Conservation (phyloP, 2,113 vertebrate species). For the Panurus biarmicus region DNA sequence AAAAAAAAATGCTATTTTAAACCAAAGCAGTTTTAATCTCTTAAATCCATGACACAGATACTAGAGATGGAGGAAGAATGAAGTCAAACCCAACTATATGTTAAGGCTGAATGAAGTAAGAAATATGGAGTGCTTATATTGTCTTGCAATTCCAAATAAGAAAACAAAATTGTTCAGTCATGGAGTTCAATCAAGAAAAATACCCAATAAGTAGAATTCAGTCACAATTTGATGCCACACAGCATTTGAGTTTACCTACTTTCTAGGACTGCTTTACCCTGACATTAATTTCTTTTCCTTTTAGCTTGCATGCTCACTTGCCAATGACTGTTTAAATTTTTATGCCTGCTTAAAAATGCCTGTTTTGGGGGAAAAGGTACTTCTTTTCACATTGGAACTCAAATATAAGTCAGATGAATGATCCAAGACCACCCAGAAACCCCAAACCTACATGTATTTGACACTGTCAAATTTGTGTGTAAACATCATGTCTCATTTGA, state of each 20-base stretch:
- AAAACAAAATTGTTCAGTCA: background rate
- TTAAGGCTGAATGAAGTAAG: background rate
- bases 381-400: background rate
- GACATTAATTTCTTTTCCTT: background rate
- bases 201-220: background rate
- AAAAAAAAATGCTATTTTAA: background rate
- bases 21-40: background rate
- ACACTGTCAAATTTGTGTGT: background rate
- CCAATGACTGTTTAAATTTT: background rate
- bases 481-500: background rate
- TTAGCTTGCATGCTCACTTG: background rate
- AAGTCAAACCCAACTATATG: background rate
- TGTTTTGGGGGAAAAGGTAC: background rate
- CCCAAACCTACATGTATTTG: background rate
- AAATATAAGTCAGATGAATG: background rate
- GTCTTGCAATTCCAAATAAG: background rate
- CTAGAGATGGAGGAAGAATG: background rate
- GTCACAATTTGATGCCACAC: background rate
- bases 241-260: background rate
- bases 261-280: background rate
- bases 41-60: background rate
- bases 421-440: background rate
- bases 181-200: background rate
- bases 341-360: background rate
- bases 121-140: background rate